Base-by-base conservation (phyloP, 2,888 invertebrate genomes). In the Drosophila dives region DNA sequence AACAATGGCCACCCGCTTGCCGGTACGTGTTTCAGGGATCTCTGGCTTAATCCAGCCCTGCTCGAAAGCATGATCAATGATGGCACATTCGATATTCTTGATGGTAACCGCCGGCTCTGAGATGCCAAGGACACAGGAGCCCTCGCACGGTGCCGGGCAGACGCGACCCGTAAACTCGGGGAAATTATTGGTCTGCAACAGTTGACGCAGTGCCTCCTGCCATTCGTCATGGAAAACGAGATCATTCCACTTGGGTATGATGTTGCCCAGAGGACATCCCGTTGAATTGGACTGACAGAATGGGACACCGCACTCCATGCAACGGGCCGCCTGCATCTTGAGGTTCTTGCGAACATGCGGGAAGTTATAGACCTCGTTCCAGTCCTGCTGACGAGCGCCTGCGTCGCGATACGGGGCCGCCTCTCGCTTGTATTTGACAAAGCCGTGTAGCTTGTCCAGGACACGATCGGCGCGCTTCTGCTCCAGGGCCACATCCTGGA, bases 261-360 rank as follows among this genome's bases (percentile, higher is more conserved):
- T 98, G 93, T 99, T 99, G 38, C 99, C 99, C 45, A 99, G 95
- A 1, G 99, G 99, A 92, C 99, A 99, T 55, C 99, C 99, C 92
- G 99, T 97, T 45, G 95, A 95, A 73, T 95, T 95, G 42, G 97
- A 97, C 92, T 98, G 98, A 92, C 99, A 99, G 94, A 99, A 98
- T 11, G 98, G 98, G n/a, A 99, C 98, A 32, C 99, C 99, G 93
- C 99, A 99, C 91, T 99, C 99, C 99, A 99, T 99, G 92, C 99
- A 99, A 50, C 98, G 95, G 0, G 99, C 98, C 2, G 99, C 98
- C 92, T 99, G 99, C 12, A 96, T 95, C 58, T 96, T 94, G 50
- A 99, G 94, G n/a, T 97, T 98, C 92, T 97, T 97, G 10, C 98
- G 95, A 11, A 99, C 98, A 82, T 96, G 96, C 20, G 94, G 94